Evolutionary conservation across 2,888 invertebrate genomes (phyloP), one percentile per base, ranked within the genome.

Genomic region (Phymatocera aterrima): DNA sequence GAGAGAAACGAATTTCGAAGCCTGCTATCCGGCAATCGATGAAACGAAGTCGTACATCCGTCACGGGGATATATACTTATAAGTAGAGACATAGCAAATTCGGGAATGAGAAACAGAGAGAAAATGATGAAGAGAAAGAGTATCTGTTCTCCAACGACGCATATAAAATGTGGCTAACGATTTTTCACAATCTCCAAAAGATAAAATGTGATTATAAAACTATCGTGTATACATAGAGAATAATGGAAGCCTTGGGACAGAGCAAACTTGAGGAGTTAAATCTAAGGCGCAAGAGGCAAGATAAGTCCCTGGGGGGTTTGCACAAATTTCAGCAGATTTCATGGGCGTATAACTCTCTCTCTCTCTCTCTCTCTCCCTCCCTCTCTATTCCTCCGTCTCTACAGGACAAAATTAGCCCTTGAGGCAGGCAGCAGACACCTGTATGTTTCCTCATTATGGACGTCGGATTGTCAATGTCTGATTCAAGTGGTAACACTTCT

Each of bases 191-290:
- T 64, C 8, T 64, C n/a, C n/a, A n/a, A n/a, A 8, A 64, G 61
- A 64, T 64, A 18, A 64, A 64, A 64, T 21, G n/a, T 64, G 37
- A 18, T 34, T 34, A 64, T 37, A 37, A 37, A 18, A 64, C 37
- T 37, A 64, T 6, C 61, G 61, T 31, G 61, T 64, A 61, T 68
- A 68, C 65, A 68, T 28, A 68, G 46, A 68, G 34, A 72, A 72
- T 72, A 72, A 72, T 51, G 51, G 51, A 72, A 72, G 48, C 18
- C 72, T 34, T 72, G 72, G 28, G 48, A 72, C 31, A 31, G 43
- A 46, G 15, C 43, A 68, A 68, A 68, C 68, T 68, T 28, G 68
- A 6, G 43, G 18, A 15, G 68, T 24, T 43, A 46, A 68, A 68
- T 24, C 68, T 46, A 46, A 68, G 46, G 68, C n/a, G n/a, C 24